A percentile compares a stretch with the other conserved stretches of the same genome.
phyloP scores from a whole-genome alignment of 2,888 invertebrate species.

The Drosophila prostipennis region DNA sequence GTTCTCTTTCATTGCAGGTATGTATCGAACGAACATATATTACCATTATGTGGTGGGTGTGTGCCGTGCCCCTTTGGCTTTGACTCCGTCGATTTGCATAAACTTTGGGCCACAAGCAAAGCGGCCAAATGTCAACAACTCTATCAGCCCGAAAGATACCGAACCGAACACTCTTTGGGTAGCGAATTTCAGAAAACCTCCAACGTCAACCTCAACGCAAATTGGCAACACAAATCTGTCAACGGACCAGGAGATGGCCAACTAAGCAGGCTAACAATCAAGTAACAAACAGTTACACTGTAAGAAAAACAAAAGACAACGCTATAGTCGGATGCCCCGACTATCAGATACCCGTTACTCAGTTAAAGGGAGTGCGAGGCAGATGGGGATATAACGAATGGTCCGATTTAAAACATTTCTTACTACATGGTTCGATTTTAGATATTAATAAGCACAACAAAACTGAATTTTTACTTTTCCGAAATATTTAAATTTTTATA shows the following conservation, averaged over 20 bases:
- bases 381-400: no score
- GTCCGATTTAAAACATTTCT: no score
- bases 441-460: no score
- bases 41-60: slow-evolving; percentile 49
- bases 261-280: slow-evolving; percentile 25
- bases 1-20: slow-evolving; percentile 61
- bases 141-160: slow-evolving; percentile 52
- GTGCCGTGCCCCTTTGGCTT: slow-evolving; percentile 41
- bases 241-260: slow-evolving; percentile 45
- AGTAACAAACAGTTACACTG: background rate
- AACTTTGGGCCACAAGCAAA: slow-evolving; percentile 46
- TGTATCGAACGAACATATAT: slow-evolving; percentile 38
- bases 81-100: slow-evolving; percentile 61
- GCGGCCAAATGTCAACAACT: slow-evolving; percentile 71
- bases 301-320: no score
- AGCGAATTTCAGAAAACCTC: slow-evolving; percentile 32
- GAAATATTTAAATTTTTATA: no score
- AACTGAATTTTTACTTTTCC: no score
- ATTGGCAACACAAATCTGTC: slow-evolving; percentile 74
- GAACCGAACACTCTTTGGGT: slow-evolving; percentile 17
- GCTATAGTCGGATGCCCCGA: no score
- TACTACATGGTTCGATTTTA: no score
- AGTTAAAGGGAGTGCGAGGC: no score
- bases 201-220: slow-evolving; percentile 46
- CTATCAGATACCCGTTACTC: no score